These are phyloP conservation scores for Liodrosophila aerea DNA, from an alignment of 2,888 invertebrate species.

Conservation along the genomic window DNA sequence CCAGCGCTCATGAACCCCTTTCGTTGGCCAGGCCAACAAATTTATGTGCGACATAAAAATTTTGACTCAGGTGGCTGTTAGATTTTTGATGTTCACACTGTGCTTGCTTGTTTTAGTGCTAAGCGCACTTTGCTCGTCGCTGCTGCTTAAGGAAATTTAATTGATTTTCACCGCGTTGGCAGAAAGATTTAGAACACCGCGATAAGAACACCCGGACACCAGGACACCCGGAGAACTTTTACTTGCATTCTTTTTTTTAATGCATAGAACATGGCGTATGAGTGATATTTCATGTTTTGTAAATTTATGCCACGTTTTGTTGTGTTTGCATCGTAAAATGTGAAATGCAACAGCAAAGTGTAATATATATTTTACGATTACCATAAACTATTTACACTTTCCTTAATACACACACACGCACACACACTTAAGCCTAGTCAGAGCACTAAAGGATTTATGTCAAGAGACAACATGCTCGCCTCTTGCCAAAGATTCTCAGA, in stretches of 20 bases:
- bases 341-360: constrained; percentile 33
- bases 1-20: constrained; percentile 28
- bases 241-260: constrained; percentile 12
- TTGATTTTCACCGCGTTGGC: constrained; percentile 45
- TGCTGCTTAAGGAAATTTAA: constrained; percentile 51
- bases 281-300: constrained; percentile 71
- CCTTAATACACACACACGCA: constrained; percentile 47
- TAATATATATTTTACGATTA: constrained; percentile 60
- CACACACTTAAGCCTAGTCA: constrained; percentile 12
- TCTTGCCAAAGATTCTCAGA: background rate
- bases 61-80: constrained; percentile 68
- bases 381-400: constrained; percentile 73
- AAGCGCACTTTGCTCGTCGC: constrained; percentile 25
- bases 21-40: constrained; percentile 34
- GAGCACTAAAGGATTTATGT: constrained; percentile 62
- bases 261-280: constrained; percentile 51
- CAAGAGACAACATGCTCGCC: constrained; percentile 38
- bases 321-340: constrained; percentile 47
- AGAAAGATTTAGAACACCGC: constrained; percentile 14
- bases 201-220: background rate
- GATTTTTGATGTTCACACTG: constrained; percentile 50
- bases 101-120: constrained; percentile 23
- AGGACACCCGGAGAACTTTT: constrained; percentile 2
- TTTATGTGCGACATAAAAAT: constrained; percentile 71
- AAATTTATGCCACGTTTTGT: constrained; percentile 24